These are phyloP conservation scores for Oophaga pumilio DNA, from an alignment of 2,113 vertebrate species.

Conservation along the genomic window DNA sequence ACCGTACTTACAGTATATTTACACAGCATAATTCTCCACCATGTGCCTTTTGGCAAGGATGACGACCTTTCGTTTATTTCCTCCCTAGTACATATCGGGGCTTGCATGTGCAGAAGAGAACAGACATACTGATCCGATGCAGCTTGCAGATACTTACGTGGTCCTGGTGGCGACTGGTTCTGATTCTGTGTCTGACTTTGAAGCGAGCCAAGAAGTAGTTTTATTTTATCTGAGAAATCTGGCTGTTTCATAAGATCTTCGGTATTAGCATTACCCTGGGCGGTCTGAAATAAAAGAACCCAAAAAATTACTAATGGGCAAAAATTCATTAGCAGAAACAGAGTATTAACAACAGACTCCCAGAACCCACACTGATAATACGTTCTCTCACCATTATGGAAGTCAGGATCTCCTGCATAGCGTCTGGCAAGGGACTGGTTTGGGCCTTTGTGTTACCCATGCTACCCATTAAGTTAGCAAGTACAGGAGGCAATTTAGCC, in stretches of 20 bases:
- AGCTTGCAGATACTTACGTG: conserved; percentile 18
- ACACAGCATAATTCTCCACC: neutral
- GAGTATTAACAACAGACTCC: neutral
- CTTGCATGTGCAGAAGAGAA: neutral
- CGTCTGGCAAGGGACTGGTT: conserved; percentile 73
- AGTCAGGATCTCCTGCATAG: conserved; percentile 90
- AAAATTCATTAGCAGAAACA: neutral
- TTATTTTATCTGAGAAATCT: conserved; percentile 90
- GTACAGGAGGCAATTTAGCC: conserved; percentile 84
- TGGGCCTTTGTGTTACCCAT: conserved; percentile 79
- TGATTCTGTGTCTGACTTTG: conserved; percentile 57
- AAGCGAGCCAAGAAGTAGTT: conserved; percentile 85
- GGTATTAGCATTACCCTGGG: conserved; percentile 82
- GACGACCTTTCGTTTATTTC: no score
- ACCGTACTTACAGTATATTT: neutral
- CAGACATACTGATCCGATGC: neutral
- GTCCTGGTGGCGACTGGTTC: conserved; percentile 60
- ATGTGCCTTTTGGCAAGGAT: no score
- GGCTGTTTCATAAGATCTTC: conserved; percentile 92
- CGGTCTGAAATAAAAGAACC: conserved; percentile 66
- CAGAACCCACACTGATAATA: neutral
- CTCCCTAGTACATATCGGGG: no score
- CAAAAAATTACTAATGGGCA: neutral
- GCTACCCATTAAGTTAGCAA: conserved; percentile 88
- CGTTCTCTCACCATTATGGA: conserved; percentile 86